Percentiles rank a stretch among this genome's conserved stretches.
Conservation (phyloP, 2,888 invertebrate species). For the Pyrrhia umbra region DNA sequence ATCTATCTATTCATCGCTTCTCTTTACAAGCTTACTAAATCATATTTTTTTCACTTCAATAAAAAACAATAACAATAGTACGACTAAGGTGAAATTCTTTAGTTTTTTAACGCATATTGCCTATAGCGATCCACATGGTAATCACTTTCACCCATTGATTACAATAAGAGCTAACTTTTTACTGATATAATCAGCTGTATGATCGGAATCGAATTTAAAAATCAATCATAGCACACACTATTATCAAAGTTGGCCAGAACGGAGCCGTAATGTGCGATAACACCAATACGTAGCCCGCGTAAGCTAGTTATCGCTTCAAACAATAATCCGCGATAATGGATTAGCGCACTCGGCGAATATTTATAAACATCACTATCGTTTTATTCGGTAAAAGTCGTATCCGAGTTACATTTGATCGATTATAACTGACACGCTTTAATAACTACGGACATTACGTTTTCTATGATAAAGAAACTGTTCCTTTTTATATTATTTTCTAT, state of each 20-base stretch:
- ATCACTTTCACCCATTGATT: constrained; percentile 64
- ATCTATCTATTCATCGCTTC: constrained; percentile 53
- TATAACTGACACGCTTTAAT: constrained; percentile 70
- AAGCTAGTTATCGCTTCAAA: constrained; percentile 81
- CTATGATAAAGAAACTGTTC: constrained; percentile 40
- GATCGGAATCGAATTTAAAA: constrained; percentile 66
- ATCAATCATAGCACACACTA: constrained; percentile 69
- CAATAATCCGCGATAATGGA: constrained; percentile 89
- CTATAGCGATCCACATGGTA: constrained; percentile 54
- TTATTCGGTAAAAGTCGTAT: constrained; percentile 76
- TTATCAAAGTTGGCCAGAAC: constrained; percentile 66
- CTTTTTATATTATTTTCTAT: constrained; percentile 38
- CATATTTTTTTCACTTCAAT: constrained; percentile 41
- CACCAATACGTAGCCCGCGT: constrained; percentile 74
- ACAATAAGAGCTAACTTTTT: constrained; percentile 50
- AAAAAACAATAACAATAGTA: constrained; percentile 60
- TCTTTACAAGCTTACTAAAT: constrained; percentile 56
- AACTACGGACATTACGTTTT: constrained; percentile 54
- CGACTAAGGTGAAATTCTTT: constrained; percentile 55
- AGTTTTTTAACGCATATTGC: constrained; percentile 57
- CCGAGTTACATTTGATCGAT: constrained; percentile 74
- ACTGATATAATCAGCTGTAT: constrained; percentile 57
- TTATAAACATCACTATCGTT: constrained; percentile 86
- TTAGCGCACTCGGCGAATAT: constrained; percentile 83
- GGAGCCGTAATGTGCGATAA: constrained; percentile 66